Base-by-base conservation (phyloP, 2,888 invertebrate species). In the Antheraea assamensis region DNA sequence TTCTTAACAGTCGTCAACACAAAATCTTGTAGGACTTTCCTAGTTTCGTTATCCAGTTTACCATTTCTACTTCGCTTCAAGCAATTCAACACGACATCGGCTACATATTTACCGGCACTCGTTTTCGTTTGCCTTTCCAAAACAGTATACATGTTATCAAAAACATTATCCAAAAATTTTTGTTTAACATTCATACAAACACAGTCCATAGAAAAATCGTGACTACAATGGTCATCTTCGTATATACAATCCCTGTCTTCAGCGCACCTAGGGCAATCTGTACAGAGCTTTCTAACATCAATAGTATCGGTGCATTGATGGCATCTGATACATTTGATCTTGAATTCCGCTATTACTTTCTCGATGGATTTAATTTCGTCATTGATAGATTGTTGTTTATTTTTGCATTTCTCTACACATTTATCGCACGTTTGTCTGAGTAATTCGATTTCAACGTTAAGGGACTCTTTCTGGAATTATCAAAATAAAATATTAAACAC, bases 121-220 rank as follows among this genome's bases (percentile, higher is more conserved):
- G 88, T 87, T 68, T 87, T 86, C 3, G 82, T 78, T 78, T 92
- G 83, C 74, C 83, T 88, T 72, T 90, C 92, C 66, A 94, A 79
- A 10, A 92, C 86, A 0, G 89, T 90, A 74, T 90, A 90, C 94
- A 94, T 94, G 74, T 94, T 93, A 72, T 93, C 93, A 73, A 94
- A 92, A 0, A 94, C 90, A 76, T 94, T 94, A 75, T 91, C 89
- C 30, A 94, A 77, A 73, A 94, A 92, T 74, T 87, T 92, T 21
- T 88, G 82, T 78, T 94, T 94, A 0, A 90, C 85, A 35, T 74
- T 81, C 83, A 86, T 87, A 75, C 94, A 94, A 2, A 93, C 86
- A 76, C 94, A 94, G 71, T 89, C 90, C 78, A 81, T 81, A 0
- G 81, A 71, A n/a, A 79, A 80, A 75, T 92, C 90, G 0, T 75